Base-by-base conservation (phyloP, 2,888 invertebrate genomes). In the Leptura quadrifasciata region DNA sequence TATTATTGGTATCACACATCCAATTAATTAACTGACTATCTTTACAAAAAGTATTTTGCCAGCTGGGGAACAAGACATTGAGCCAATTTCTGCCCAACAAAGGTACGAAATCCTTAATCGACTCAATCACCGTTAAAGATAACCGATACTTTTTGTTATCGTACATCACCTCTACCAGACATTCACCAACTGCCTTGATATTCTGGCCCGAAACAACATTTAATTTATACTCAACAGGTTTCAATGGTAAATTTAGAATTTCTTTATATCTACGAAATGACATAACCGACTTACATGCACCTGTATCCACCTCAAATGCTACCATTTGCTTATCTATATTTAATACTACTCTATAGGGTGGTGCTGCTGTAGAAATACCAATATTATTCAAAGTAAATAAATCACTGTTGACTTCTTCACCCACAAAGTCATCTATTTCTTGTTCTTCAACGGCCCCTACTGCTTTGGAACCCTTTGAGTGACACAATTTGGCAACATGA, bases 261-360 rank as follows among this genome's bases (percentile, higher is more conserved):
- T 61, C 35, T 12, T 35, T 60, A n/a, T n/a, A n/a, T n/a, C n/a
- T n/a, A n/a, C n/a, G n/a, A n/a, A n/a, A n/a, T 21, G 60, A 60
- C 18, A 60, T 60, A 20, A 60, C 60, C 24, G 60, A 27, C 21
- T 60, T 60, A 60, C 60, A 60, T 21, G 60, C 60, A n/a, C 60
- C 60, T 24, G 60, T 60, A 31, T 60, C 60, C 5, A 60, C 60
- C 21, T 60, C 60, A 60, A 60, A 60, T 9, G n/a, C 24, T 20
- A 21, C 10, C n/a, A 21, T 21, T 20, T 60, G 9, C 9, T 60
- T 60, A 31, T 4, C 27, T n/a, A 60, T 12, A 4, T 60, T 60
- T 60, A 60, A 21, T 10, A 39, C 5, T 39, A 39, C 10, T 39
- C 10, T 39, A 39, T 39, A 10, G 35, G 35, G 35, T 9, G 35